phyloP scores from a whole-genome alignment of 2,797 vertebrate genomes.

The Rallus crepitans region DNA sequence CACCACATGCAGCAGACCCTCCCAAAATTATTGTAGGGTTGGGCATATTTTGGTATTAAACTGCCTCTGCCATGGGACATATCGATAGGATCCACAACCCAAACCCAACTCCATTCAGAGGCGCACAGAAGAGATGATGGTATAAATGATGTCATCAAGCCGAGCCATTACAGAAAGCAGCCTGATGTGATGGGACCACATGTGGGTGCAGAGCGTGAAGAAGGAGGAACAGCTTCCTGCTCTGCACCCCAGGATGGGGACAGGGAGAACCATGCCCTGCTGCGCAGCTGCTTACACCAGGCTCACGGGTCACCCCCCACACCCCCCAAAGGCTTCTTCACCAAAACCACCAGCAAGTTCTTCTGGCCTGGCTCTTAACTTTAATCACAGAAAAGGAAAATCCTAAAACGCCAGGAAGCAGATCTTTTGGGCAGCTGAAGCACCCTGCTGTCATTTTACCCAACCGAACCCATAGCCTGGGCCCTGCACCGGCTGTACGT shows the following conservation, averaged over 20 bases:
- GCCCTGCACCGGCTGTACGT: fast-evolving
- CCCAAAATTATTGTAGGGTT: background rate
- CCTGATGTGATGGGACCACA: fast-evolving
- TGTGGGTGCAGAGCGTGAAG: fast-evolving
- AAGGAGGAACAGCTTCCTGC: background rate
- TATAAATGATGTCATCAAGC: background rate
- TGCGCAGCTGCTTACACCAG: background rate
- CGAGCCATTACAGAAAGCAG: background rate
- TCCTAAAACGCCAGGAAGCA: background rate
- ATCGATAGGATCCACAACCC: background rate
- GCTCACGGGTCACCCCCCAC: background rate
- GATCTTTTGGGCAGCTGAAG: background rate
- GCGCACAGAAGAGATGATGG: background rate
- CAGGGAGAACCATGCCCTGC: background rate
- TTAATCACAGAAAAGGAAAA: background rate
- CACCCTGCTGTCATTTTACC: fast-evolving
- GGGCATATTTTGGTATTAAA: background rate
- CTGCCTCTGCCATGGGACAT: background rate
- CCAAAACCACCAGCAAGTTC: background rate
- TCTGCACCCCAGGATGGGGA: background rate
- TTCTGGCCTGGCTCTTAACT: fast-evolving
- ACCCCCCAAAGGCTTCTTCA: background rate
- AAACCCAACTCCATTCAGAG: background rate
- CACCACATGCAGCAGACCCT: background rate
- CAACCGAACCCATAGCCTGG: background rate